Evolutionary conservation across 2,888 invertebrate genomes (phyloP), one percentile per base, ranked within the genome.

Genomic region (Augochlorella aurata): DNA sequence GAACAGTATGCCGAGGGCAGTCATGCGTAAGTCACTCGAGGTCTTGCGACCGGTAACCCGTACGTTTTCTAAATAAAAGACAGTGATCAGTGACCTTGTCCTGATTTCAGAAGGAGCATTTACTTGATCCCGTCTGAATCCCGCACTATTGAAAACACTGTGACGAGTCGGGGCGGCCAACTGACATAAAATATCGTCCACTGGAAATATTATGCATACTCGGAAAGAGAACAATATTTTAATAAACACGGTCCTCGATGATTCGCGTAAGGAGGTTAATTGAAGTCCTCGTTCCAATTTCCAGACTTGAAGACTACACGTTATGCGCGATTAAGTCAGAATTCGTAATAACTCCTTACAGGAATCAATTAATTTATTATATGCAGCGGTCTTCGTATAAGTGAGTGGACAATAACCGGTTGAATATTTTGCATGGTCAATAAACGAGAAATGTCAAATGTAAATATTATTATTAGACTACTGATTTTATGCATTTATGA

Each of bases 211-310:
- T 29, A 77, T 45, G 44, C 49, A 21, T 44, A n/a, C n/a, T 44
- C 12, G 1, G 63, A 61, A 14, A 66, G 18, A 18, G 16, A 52
- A 49, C 69, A 67, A 58, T 52, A 18, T 52, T 38, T 29, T 47
- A 66, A 63, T n/a, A 65, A 75, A 49, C 54, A 74, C 70, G 67
- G 70, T 71, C 58, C 44, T 61, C 47, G 73, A 69, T 73, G 78
- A 75, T 21, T 54, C 70, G 49, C 38, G 52, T 8, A 83, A 83
- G 63, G 61, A 83, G 78, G 82, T 73, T 82, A 82, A 78, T 82
- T 65, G 71, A 72, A 61, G 58, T 67, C 78, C 82, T 76, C 66
- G 78, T 14, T 67, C 82, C 73, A 74, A 44, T 79, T 82, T 66
- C 29, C 47, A 49, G 38, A 68, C 72, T 45, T 12, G 9, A 47